Evolutionary conservation across 2,113 vertebrate genomes (phyloP).

Genomic region (Ailuropoda melanoleuca): DNA sequence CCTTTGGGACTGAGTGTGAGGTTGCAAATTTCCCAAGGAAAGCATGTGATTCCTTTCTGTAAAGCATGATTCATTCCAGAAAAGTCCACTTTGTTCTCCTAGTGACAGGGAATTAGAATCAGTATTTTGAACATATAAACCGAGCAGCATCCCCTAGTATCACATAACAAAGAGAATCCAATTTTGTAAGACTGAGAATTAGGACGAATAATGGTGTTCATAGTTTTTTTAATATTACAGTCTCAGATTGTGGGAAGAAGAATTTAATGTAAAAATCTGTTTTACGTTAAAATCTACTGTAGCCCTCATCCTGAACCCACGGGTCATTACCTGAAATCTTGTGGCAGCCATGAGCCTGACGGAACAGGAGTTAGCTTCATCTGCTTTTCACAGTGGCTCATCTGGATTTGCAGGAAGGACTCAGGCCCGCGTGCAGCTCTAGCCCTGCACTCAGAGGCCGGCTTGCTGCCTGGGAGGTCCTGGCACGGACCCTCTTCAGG

Average conservation of each 20-base stretch:
- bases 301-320: neutral
- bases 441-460: neutral
- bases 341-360: neutral
- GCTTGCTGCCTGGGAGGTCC: neutral
- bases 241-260: neutral
- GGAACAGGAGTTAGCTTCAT: neutral
- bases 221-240: neutral
- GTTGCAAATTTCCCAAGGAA: slow-evolving; percentile 43
- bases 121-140: neutral
- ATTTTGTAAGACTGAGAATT: neutral
- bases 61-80: slow-evolving; percentile 16
- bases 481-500: neutral
- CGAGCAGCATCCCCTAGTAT: neutral
- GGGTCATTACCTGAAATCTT: neutral
- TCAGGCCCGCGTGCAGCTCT: fast-evolving
- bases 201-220: neutral
- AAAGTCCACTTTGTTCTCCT: neutral
- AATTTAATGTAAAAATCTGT: neutral
- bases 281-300: neutral
- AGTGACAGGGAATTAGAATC: neutral
- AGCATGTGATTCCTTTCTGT: slow-evolving; percentile 52
- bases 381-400: neutral
- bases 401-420: neutral
- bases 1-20: slow-evolving; percentile 41
- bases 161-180: neutral